Evolutionary conservation across 2,888 invertebrate genomes (phyloP).

Genomic region (Punctoribates punctum): DNA sequence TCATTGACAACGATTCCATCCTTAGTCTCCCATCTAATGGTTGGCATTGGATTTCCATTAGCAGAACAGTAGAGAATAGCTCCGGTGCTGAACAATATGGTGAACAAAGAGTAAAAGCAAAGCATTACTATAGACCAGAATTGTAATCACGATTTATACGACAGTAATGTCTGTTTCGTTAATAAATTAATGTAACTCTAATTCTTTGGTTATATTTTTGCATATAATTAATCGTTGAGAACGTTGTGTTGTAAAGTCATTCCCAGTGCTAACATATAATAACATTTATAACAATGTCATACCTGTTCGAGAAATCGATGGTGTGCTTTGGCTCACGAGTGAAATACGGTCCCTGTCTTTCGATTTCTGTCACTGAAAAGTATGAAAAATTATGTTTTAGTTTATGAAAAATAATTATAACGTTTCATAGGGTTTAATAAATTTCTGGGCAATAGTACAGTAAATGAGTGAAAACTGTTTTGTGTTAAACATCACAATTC

Average conservation of each 20-base stretch:
- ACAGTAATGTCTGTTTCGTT: neutral
- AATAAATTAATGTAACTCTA: conserved; percentile 3
- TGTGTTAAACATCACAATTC: conserved; percentile 2
- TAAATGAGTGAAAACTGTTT: neutral
- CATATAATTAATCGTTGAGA: conserved; percentile 2
- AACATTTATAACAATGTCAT: conserved; percentile 27
- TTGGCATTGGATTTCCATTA: conserved; percentile 46
- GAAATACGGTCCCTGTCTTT: conserved; percentile 41
- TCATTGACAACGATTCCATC: conserved; percentile 44
- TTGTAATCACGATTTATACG: neutral
- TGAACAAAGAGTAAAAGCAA: neutral
- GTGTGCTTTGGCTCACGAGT: conserved; percentile 40
- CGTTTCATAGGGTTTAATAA: neutral
- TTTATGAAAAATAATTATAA: conserved; percentile 28
- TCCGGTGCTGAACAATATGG: conserved; percentile 43
- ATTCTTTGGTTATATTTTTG: neutral
- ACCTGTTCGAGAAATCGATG: conserved; percentile 43
- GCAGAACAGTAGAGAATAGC: conserved; percentile 46
- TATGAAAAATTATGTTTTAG: neutral
- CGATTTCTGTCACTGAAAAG: conserved; percentile 13
- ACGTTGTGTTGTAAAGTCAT: neutral
- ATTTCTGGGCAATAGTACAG: neutral
- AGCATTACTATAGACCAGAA: neutral
- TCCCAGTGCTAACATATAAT: neutral
- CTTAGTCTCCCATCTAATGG: conserved; percentile 45